phyloP scores from a whole-genome alignment of 2,113 vertebrate genomes.

The Osmerus mordax region DNA sequence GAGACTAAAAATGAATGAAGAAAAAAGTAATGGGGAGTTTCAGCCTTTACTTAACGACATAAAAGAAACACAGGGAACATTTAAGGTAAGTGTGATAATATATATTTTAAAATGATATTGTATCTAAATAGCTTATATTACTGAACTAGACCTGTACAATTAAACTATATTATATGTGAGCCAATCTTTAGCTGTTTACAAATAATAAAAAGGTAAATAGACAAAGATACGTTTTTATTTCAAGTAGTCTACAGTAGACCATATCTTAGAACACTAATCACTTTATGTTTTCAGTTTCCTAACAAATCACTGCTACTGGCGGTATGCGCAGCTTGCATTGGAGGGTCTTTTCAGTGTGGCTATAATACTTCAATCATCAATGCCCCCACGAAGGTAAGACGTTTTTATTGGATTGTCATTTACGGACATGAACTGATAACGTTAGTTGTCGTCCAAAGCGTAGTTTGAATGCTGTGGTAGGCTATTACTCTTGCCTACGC shows the following conservation, averaged over 20 bases:
- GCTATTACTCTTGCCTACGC: too few species aligned
- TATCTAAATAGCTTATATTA: too few species aligned
- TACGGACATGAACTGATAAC: not conserved
- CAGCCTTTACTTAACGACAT: slow-evolving; percentile 60
- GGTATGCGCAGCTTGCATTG: slow-evolving; percentile 79
- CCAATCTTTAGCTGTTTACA: too few species aligned
- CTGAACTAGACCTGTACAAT: too few species aligned
- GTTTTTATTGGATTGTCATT: not conserved
- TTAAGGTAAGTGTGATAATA: slow-evolving; percentile 52
- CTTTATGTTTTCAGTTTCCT: slow-evolving; percentile 70
- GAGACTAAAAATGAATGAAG: slow-evolving; percentile 45
- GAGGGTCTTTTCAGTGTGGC: slow-evolving; percentile 88
- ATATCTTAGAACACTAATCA: too few species aligned
- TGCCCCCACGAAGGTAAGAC: slow-evolving; percentile 77
- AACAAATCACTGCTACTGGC: slow-evolving; percentile 73
- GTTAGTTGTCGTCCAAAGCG: not conserved
- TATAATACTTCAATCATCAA: slow-evolving; percentile 87
- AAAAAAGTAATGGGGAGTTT: slow-evolving; percentile 47
- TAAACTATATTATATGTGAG: too few species aligned
- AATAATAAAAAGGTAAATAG: too few species aligned
- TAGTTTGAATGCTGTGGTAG: too few species aligned
- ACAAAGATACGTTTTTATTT: too few species aligned
- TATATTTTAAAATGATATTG: too few species aligned
- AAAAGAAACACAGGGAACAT: slow-evolving; percentile 19
- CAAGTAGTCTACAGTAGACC: too few species aligned